Conservation (phyloP, 2,888 invertebrate genomes). For the Aphelenchoides bicaudatus region DNA sequence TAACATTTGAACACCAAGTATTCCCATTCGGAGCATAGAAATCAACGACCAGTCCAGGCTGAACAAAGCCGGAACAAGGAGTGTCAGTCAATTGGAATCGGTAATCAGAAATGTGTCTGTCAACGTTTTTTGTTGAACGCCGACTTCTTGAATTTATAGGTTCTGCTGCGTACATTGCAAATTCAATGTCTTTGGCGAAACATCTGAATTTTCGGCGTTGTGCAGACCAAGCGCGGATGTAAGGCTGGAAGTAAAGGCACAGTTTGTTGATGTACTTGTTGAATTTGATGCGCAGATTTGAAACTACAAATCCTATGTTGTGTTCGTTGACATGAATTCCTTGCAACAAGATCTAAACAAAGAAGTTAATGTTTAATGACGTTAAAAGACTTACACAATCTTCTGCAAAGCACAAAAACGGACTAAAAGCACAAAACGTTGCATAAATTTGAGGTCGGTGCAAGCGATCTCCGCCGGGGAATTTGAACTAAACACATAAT, state of each 20-base stretch:
- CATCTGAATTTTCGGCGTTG: slow-evolving; percentile 21
- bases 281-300: slow-evolving; percentile 67
- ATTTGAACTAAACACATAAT: slow-evolving; percentile 67
- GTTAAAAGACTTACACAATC: slow-evolving; percentile 66
- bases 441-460: slow-evolving; percentile 72
- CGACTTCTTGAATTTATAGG: background rate
- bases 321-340: slow-evolving; percentile 69
- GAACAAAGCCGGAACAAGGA: slow-evolving; percentile 26
- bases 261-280: slow-evolving; percentile 42
- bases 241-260: slow-evolving; percentile 42
- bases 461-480: slow-evolving; percentile 68
- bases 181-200: slow-evolving; percentile 11
- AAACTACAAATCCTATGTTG: slow-evolving; percentile 68
- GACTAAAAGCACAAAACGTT: slow-evolving; percentile 75
- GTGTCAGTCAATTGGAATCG: slow-evolving; percentile 7
- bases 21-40: slow-evolving; percentile 74
- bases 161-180: background rate
- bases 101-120: slow-evolving; percentile 18
- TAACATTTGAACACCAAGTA: slow-evolving; percentile 72
- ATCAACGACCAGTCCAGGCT: slow-evolving; percentile 64
- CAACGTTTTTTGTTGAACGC: slow-evolving; percentile 2
- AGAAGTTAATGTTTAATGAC: slow-evolving; percentile 1
- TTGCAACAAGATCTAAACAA: slow-evolving; percentile 47
- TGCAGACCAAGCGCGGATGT: slow-evolving; percentile 38
- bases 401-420: slow-evolving; percentile 67